Evolutionary conservation across 2,888 invertebrate species (phyloP).

Genomic region (Hydriomena furcata): DNA sequence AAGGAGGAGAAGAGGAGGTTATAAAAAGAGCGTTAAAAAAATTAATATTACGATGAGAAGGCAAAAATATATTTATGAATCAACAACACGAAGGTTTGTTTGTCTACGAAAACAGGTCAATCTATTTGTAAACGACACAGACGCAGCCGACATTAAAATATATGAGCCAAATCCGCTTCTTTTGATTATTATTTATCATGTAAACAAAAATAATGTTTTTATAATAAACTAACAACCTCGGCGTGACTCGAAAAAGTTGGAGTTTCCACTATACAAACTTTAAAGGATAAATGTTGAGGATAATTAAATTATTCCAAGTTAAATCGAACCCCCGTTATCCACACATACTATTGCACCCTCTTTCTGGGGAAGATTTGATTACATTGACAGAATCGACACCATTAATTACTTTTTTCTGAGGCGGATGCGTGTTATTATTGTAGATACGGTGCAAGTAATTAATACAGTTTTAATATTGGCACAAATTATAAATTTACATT

Average conservation of each 20-base stretch:
- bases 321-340: too few relatives aligned
- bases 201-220: constrained; percentile 49
- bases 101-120: constrained; percentile 42
- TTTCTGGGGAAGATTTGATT: too few relatives aligned
- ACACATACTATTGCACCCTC: too few relatives aligned
- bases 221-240: too few relatives aligned
- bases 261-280: too few relatives aligned
- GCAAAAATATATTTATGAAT: background rate
- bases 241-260: too few relatives aligned
- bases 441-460: constrained; percentile 46
- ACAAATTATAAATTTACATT: constrained; percentile 54
- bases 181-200: constrained; percentile 53
- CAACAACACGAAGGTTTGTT: constrained; percentile 6
- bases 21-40: too few relatives aligned
- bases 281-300: too few relatives aligned
- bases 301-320: too few relatives aligned
- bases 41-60: background rate
- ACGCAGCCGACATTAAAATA: constrained; percentile 40
- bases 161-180: constrained; percentile 45
- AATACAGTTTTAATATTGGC: constrained; percentile 53
- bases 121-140: constrained; percentile 43
- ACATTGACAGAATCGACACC: too few relatives aligned
- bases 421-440: constrained; percentile 49
- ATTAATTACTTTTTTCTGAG: too few relatives aligned
- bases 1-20: too few relatives aligned